Evolutionary conservation across 2,888 invertebrate genomes (phyloP).

Genomic region (Rotaria socialis): DNA sequence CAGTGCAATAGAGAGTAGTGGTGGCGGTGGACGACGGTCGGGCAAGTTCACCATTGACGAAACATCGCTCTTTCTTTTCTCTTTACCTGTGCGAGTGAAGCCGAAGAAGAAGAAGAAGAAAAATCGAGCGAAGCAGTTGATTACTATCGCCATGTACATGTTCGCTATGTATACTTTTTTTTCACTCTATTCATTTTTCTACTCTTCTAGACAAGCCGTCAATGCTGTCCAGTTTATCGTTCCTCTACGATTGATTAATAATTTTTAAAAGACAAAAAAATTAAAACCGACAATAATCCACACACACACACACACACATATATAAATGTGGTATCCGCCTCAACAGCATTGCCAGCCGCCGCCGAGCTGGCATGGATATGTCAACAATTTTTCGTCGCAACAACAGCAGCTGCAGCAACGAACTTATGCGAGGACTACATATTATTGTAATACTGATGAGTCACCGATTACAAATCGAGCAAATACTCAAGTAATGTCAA

Average conservation of each 20-base stretch:
- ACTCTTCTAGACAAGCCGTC: constrained; percentile 8
- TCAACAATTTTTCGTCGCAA: neutral
- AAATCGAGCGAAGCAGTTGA: constrained; percentile 2
- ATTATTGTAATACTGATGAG: neutral
- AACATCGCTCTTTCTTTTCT: constrained; percentile 14
- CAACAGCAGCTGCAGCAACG: neutral
- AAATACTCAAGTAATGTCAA: neutral
- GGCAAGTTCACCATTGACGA: constrained; percentile 14
- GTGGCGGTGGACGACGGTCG: constrained; percentile 21
- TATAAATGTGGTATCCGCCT: neutral
- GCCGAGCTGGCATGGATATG: neutral
- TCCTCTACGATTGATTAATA: neutral
- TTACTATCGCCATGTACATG: constrained; percentile 14
- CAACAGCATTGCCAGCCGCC: neutral
- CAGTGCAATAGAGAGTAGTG: neutral
- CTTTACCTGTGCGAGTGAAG: constrained; percentile 18
- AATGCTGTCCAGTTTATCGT: constrained; percentile 1
- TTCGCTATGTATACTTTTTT: neutral
- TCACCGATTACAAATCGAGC: neutral
- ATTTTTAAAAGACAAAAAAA: neutral
- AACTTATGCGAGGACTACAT: neutral
- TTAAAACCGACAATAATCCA: neutral
- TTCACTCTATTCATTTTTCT: constrained; percentile 28
- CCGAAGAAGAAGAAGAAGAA: neutral
- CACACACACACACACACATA: neutral